phyloP scores from a whole-genome alignment of 2,113 vertebrate species.

The Donacobius atricapilla region DNA sequence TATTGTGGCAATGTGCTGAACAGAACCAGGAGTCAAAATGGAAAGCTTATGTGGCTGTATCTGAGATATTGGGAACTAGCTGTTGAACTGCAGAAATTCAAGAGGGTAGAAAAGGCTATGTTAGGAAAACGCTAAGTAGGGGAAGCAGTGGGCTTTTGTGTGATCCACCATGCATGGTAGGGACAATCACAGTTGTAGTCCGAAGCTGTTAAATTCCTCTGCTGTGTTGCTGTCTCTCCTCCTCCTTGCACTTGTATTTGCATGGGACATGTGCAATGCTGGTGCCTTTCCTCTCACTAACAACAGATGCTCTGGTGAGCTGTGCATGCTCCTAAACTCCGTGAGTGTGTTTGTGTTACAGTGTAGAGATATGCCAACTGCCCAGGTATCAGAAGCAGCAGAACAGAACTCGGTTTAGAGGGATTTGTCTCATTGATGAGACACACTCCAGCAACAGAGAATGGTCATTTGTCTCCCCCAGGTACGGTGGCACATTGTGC shows the following conservation, averaged over 20 bases:
- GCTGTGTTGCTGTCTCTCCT: not conserved
- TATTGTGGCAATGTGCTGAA: constrained; percentile 86
- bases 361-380: not conserved
- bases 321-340: not conserved
- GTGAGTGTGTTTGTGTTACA: not conserved
- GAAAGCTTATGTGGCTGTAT: constrained; percentile 95
- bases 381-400: not conserved
- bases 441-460: not conserved
- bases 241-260: not conserved
- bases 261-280: not conserved
- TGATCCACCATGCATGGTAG: not conserved
- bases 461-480: not conserved
- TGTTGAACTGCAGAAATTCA: constrained; percentile 83
- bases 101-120: constrained; percentile 78
- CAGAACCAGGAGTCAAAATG: constrained; percentile 83
- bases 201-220: not conserved
- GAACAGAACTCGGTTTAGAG: not conserved
- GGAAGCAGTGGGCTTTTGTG: not conserved
- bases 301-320: not conserved
- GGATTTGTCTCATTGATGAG: not conserved
- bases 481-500: not conserved
- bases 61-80: constrained; percentile 89
- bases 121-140: constrained; percentile 52
- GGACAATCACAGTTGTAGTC: not conserved
- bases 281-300: constrained; percentile 32